Evolutionary conservation across 2,113 vertebrate genomes (phyloP).

Genomic region (Anser cygnoides): DNA sequence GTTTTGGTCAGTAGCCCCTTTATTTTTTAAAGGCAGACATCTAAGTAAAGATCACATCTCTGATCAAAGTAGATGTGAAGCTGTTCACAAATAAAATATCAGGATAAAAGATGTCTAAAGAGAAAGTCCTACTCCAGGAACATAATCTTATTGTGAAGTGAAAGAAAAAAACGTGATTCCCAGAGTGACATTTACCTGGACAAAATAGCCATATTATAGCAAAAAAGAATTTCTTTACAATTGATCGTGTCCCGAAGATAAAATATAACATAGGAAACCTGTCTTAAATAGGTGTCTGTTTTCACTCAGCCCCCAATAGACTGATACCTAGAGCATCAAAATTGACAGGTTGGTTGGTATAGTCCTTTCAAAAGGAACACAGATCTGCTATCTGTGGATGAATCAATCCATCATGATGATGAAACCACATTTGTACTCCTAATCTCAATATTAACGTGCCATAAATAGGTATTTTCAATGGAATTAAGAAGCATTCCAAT

Average conservation of each 20-base stretch:
- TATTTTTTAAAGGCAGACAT: neutral
- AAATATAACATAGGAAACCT: neutral
- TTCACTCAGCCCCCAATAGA: neutral
- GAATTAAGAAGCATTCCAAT: neutral
- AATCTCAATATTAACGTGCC: neutral
- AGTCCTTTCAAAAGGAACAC: neutral
- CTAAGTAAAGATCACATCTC: neutral
- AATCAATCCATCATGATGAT: neutral
- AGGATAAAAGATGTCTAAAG: neutral
- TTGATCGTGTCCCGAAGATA: rapidly evolving
- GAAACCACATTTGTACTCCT: neutral
- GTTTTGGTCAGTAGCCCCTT: rapidly evolving
- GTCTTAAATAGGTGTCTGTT: neutral
- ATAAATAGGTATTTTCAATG: neutral
- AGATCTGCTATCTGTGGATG: neutral
- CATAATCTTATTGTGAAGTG: neutral
- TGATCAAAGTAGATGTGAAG: neutral
- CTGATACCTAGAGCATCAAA: neutral
- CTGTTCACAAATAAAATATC: neutral
- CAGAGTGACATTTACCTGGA: neutral
- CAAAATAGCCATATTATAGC: neutral
- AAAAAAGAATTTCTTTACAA: neutral
- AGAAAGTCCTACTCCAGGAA: neutral
- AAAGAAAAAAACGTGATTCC: neutral
- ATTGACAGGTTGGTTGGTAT: neutral